A percentile compares a stretch with the other conserved stretches of the same genome.
Evolutionary conservation across 2,888 invertebrate genomes (phyloP).

Genomic region (Morpho deidamia): DNA sequence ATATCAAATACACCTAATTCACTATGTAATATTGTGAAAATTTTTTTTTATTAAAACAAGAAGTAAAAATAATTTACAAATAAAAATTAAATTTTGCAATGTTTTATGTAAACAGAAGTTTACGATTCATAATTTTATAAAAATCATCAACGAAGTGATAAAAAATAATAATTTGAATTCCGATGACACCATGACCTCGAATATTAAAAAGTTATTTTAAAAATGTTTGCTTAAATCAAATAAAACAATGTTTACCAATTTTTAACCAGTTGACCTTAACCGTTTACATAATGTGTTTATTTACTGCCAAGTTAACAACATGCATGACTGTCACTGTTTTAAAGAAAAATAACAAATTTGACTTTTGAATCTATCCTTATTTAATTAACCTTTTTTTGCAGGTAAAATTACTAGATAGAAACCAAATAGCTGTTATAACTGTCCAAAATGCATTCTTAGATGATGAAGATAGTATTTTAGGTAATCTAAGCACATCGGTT

Average conservation of each 20-base stretch:
- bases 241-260: slow-evolving; percentile 25
- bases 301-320: slow-evolving; percentile 22
- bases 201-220: neutral
- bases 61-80: too few species aligned
- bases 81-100: too few species aligned
- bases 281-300: slow-evolving; percentile 28
- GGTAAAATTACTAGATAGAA: slow-evolving; percentile 60
- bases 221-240: slow-evolving; percentile 9
- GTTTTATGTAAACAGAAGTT: too few species aligned
- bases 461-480: slow-evolving; percentile 47
- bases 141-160: neutral
- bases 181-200: neutral
- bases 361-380: neutral
- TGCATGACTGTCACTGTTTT: slow-evolving; percentile 22
- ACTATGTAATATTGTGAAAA: too few species aligned
- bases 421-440: slow-evolving; percentile 61
- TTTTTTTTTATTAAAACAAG: too few species aligned
- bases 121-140: neutral
- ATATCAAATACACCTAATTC: too few species aligned
- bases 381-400: slow-evolving; percentile 37
- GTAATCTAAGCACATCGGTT: slow-evolving; percentile 44
- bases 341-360: slow-evolving; percentile 9
- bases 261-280: slow-evolving; percentile 27
- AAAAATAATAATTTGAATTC: neutral
- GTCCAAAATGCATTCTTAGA: slow-evolving; percentile 57